Conservation (phyloP, 2,797 vertebrate genomes). For the Syndactyla subalaris region DNA sequence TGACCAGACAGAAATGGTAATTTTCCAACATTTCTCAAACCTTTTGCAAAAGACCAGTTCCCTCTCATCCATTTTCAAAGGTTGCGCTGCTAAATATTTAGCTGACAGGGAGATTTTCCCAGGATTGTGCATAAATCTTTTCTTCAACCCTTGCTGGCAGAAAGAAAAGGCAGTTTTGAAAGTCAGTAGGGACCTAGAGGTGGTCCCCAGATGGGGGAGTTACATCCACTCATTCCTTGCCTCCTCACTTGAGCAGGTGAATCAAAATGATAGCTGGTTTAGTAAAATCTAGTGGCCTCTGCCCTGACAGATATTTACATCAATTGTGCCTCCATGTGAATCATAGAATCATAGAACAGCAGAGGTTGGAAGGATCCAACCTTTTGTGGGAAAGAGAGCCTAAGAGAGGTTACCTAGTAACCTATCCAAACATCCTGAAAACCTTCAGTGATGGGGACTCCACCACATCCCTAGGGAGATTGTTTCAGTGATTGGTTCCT, state of each 20-base stretch:
- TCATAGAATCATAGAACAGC: background rate
- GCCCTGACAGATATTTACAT: background rate
- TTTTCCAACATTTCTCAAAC: background rate
- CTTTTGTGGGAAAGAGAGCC: background rate
- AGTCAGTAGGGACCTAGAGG: background rate
- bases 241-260: background rate
- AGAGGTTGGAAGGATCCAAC: background rate
- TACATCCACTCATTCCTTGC: background rate
- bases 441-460: background rate
- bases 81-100: background rate
- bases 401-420: background rate
- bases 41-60: background rate
- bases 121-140: rapidly evolving
- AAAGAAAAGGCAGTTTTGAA: background rate
- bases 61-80: background rate
- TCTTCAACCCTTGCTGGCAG: background rate
- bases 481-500: background rate
- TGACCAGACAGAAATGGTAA: background rate
- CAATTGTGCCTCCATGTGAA: background rate
- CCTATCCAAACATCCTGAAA: background rate
- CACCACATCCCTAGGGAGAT: too few species aligned
- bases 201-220: background rate
- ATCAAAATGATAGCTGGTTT: background rate
- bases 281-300: background rate
- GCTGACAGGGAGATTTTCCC: background rate